A percentile compares a stretch with the other conserved stretches of the same genome.
Evolutionary conservation across 2,797 vertebrate genomes (phyloP).

Genomic region (Lycodopsis pacificus): DNA sequence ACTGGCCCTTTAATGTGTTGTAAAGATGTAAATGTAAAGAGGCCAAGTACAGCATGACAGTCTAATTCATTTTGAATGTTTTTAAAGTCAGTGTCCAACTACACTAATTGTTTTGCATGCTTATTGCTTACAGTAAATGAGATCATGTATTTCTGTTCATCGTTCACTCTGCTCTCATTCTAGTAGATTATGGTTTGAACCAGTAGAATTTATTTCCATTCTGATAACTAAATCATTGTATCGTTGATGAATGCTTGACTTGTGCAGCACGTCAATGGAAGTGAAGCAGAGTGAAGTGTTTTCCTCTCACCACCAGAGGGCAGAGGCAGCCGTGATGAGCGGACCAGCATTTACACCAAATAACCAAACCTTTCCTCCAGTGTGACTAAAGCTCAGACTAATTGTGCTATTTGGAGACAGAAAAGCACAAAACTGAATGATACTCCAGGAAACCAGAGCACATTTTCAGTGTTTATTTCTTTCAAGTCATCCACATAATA

Average conservation of each 20-base stretch:
- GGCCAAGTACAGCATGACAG: not conserved
- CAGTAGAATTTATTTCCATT: not conserved
- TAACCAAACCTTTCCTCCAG: not conserved
- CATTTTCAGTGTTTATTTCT: conserved; percentile 83
- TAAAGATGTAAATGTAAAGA: not conserved
- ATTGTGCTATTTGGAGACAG: not conserved
- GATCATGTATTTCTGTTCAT: not conserved
- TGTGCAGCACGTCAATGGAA: not conserved
- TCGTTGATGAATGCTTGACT: not conserved
- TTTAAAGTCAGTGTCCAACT: not conserved
- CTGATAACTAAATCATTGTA: not conserved
- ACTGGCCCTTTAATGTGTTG: too few species aligned
- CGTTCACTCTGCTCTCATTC: not conserved
- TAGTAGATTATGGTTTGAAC: not conserved
- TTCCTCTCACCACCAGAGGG: conserved; percentile 75
- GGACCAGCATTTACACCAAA: not conserved
- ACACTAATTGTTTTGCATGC: not conserved
- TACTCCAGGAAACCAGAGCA: conserved; percentile 16
- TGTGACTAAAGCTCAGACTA: conserved; percentile 14
- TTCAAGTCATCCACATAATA: conserved; percentile 84
- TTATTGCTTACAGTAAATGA: not conserved
- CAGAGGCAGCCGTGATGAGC: conserved; percentile 56
- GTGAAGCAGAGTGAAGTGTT: conserved; percentile 9
- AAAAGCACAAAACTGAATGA: conserved; percentile 11
- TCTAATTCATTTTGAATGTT: not conserved